Evolutionary conservation across 2,113 vertebrate species (phyloP), one percentile per base, ranked within the genome.

Genomic region (Oophaga pumilio): DNA sequence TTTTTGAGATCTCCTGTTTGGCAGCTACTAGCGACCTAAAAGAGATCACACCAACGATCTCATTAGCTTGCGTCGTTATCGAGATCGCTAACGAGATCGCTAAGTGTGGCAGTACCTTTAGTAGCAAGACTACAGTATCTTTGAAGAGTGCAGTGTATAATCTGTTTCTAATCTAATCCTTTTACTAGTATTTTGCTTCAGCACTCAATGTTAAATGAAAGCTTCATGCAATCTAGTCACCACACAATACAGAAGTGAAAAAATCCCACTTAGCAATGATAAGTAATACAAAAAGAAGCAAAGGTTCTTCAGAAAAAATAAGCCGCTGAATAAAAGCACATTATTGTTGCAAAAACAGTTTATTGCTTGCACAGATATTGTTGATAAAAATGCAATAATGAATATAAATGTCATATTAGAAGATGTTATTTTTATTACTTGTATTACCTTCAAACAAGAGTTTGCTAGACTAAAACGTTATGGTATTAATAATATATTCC

Each of bases 121-220:
- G 22, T n/a, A 33, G 68, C 26, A 71, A 33, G 14, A 33, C 24
- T 33, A 33, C 26, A 33, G 4, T 71, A 33, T 71, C 26, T 17
- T 6, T 33, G 6, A 2, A 33, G 68, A 74, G 33, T 43, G 14
- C 17, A 74, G 15, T 49, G 26, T 43, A 1, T 20, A 20, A 74
- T 74, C 17, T 43, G 15, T 28, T n/a, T 78, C 11, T 78, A 15
- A 78, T 79, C 77, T 59, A 79, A 79, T 79, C 77, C 77, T 28
- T 79, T 79, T 59, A 59, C 77, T 33, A 59, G 53, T 57, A 28
- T 59, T 79, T 79, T 59, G 24, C 22, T 9, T 59, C 49, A 57
- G 77, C 77, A 79, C 77, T 59, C 22, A 2, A 59, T 14, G 59
- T 1, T 79, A 59, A 57, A 59, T 79, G 52, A 57, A 79, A 59